phyloP scores from a whole-genome alignment of 2,888 invertebrate species.

The Phania funesta region DNA sequence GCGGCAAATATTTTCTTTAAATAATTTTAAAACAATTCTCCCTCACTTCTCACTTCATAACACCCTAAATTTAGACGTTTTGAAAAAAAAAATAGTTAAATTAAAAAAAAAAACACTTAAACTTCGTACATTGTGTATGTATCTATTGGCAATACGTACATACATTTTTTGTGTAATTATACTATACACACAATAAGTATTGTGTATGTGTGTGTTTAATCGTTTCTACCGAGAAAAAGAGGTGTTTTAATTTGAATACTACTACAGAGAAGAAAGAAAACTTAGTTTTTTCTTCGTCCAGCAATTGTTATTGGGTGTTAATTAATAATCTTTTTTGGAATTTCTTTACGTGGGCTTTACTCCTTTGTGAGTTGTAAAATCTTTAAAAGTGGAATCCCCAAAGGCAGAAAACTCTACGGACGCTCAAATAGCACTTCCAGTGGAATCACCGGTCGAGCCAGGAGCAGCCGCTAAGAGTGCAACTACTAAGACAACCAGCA shows the following conservation, averaged over 20 bases:
- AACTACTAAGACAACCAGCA: slow-evolving; percentile 48
- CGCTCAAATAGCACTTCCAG: slow-evolving; percentile 68
- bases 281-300: slow-evolving; percentile 50
- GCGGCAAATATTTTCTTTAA: slow-evolving; percentile 69
- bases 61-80: slow-evolving; percentile 67
- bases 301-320: slow-evolving; percentile 63
- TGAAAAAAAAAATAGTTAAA: slow-evolving; percentile 39
- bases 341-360: slow-evolving; percentile 62
- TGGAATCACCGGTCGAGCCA: slow-evolving; percentile 63
- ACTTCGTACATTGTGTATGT: slow-evolving; percentile 66
- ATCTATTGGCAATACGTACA: slow-evolving; percentile 58
- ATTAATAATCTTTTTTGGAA: slow-evolving; percentile 59
- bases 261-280: slow-evolving; percentile 43
- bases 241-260: slow-evolving; percentile 57
- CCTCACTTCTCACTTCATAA: slow-evolving; percentile 67
- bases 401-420: slow-evolving; percentile 66
- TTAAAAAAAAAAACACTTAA: slow-evolving; percentile 45
- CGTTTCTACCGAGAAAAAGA: slow-evolving; percentile 42
- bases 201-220: slow-evolving; percentile 38
- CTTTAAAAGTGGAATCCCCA: slow-evolving; percentile 67
- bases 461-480: slow-evolving; percentile 42
- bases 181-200: slow-evolving; percentile 36
- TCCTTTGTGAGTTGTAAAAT: slow-evolving; percentile 63
- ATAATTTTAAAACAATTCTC: slow-evolving; percentile 67
- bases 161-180: slow-evolving; percentile 59